phyloP scores from a whole-genome alignment of 2,797 vertebrate species.

The Rhyacichthys aspro region DNA sequence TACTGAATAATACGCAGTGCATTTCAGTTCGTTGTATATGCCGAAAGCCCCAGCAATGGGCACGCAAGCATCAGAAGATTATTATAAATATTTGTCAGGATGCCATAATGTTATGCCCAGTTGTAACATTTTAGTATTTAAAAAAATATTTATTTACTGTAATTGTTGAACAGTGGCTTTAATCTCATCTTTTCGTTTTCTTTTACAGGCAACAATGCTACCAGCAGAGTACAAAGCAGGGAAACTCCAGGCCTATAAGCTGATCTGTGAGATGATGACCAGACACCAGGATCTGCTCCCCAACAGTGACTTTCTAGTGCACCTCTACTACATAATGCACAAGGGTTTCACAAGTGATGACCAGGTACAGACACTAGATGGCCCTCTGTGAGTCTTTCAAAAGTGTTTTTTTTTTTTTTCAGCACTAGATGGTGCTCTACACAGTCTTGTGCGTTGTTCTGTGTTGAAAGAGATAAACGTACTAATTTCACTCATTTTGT shows the following conservation, averaged over 20 bases:
- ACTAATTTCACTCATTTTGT: background rate
- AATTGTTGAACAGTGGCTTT: background rate
- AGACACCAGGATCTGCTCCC: slow-evolving; percentile 95
- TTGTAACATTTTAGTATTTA: no score
- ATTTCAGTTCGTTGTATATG: no score
- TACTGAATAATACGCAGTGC: no score
- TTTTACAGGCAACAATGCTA: slow-evolving; percentile 87
- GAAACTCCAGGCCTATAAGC: slow-evolving; percentile 92
- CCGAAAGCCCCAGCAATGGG: no score
- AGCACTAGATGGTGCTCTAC: slow-evolving; percentile 64
- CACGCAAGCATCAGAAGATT: no score
- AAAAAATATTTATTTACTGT: no score
- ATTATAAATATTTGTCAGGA: no score
- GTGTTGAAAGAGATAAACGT: background rate
- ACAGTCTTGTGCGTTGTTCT: slow-evolving; percentile 11
- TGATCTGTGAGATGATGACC: slow-evolving; percentile 99
- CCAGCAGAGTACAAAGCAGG: slow-evolving; percentile 92
- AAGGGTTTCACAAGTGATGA: slow-evolving; percentile 91
- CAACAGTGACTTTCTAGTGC: slow-evolving; percentile 93
- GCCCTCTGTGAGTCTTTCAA: background rate
- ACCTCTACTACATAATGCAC: slow-evolving; percentile 95
- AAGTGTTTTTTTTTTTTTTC: background rate
- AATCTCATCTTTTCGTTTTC: background rate
- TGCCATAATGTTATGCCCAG: no score
- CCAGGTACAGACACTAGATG: slow-evolving; percentile 84